These are phyloP conservation scores for Belonocnema kinseyi DNA, from an alignment of 1,140 invertebrate species.

Conservation along the genomic window DNA sequence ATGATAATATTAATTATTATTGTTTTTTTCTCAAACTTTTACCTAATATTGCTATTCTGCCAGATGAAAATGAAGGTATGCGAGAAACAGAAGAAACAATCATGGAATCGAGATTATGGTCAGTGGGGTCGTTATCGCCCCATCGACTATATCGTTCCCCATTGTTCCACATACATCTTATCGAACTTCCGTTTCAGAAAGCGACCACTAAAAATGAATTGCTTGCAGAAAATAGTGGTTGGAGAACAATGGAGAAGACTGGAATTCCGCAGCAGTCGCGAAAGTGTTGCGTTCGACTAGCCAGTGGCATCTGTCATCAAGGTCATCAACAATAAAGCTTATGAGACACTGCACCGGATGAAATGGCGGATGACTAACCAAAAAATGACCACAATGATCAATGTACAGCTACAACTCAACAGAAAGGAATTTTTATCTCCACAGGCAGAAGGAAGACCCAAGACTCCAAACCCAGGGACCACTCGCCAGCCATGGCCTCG, in stretches of 20 bases:
- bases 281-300: constrained; percentile 21
- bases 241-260: neutral
- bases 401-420: neutral
- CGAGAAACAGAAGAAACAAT: neutral
- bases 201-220: neutral
- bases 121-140: neutral
- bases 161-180: constrained; percentile 17
- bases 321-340: neutral
- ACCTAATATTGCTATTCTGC: no score
- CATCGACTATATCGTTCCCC: neutral
- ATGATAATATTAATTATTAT: no score
- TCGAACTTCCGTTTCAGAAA: constrained; percentile 2
- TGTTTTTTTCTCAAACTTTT: no score
- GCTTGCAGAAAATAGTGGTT: constrained; percentile 2
- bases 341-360: neutral
- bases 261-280: neutral
- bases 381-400: constrained; percentile 14
- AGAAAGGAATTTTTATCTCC: neutral
- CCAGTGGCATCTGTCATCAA: constrained; percentile 12
- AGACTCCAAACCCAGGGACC: neutral
- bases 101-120: neutral
- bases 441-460: neutral
- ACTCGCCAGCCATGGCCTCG: neutral
- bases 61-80: no score
- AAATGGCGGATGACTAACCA: constrained; percentile 11